These are phyloP conservation scores for Hozukius guyotensis DNA, from an alignment of 2,797 vertebrate species.

Conservation along the genomic window DNA sequence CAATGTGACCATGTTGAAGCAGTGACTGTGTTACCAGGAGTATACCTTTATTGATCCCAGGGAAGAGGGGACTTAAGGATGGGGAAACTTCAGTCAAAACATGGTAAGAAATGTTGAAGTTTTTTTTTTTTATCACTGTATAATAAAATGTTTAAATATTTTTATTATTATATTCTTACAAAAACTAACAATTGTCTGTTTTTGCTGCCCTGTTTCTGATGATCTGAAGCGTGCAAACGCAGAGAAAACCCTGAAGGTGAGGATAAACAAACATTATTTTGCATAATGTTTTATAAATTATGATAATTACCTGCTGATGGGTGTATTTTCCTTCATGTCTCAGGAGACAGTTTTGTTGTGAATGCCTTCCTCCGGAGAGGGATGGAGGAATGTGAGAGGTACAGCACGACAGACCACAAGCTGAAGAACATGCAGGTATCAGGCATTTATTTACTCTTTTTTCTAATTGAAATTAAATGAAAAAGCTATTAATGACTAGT, in stretches of 20 bases:
- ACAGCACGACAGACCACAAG: constrained; percentile 75
- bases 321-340: constrained; percentile 4
- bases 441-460: not conserved
- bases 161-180: not conserved
- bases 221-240: constrained; percentile 80
- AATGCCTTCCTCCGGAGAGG: constrained; percentile 82
- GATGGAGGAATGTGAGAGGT: constrained; percentile 83
- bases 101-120: constrained; percentile 73
- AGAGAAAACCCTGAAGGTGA: constrained; percentile 91
- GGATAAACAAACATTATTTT: constrained; percentile 20
- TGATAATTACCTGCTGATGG: not conserved
- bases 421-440: constrained; percentile 83
- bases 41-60: constrained; percentile 57
- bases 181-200: constrained; percentile 48
- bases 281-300: not conserved
- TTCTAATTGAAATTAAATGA: not conserved
- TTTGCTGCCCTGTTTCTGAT: constrained; percentile 33
- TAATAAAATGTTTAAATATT: not conserved
- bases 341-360: constrained; percentile 89
- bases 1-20: constrained; percentile 77
- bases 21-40: constrained; percentile 61
- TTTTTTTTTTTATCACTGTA: not conserved
- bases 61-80: constrained; percentile 66
- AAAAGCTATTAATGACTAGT: not conserved
- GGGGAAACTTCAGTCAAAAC: constrained; percentile 89